Base-by-base conservation (phyloP, 1,140 invertebrate species). In the Holcopasites calliopsidis region DNA sequence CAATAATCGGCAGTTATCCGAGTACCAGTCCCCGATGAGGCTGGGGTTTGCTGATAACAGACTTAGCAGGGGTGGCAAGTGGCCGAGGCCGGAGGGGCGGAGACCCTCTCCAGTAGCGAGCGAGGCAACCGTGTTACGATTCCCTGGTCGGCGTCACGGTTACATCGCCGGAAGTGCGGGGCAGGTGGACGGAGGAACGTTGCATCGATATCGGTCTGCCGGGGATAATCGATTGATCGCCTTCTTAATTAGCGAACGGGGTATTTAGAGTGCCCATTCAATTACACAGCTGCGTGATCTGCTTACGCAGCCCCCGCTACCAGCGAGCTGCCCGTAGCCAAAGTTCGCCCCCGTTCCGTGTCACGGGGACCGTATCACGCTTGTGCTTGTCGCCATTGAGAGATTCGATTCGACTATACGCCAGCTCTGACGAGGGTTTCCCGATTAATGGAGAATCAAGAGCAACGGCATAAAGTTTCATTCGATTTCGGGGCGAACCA, bases 141-240 rank as follows among this genome's bases (percentile, higher is more conserved):
- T 80, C 79, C 76, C 80, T 79, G 76, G 75, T 80, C 73, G 82
- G 60, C 83, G 81, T 85, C 73, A 79, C 71, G 69, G 77, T 44
- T 75, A 57, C 61, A 69, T 49, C 38, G 61, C 49, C 69, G 49
- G 76, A 80, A 72, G 66, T 66, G 66, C 57, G 61, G 77, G 18
- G 23, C 26, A n/a, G 44, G 68, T 57, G 70, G 50, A 44, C 66
- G 42, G 76, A 77, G 79, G 61, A 58, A 44, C 76, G 16, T 55
- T 68, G 80, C 71, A 81, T 84, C 76, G 79, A 85, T 72, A 70
- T 81, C 66, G 60, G 54, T n/a, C n/a, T n/a, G n/a, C n/a, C 72
- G 75, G 79, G 60, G 80, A 88, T 89, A 88, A 90, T 89, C 87
- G 80, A 90, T 89, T 80, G 82, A 88, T 86, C 74, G 74, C 76